phyloP scores from a whole-genome alignment of 2,113 vertebrate species.

The Tachysurus vachellii region DNA sequence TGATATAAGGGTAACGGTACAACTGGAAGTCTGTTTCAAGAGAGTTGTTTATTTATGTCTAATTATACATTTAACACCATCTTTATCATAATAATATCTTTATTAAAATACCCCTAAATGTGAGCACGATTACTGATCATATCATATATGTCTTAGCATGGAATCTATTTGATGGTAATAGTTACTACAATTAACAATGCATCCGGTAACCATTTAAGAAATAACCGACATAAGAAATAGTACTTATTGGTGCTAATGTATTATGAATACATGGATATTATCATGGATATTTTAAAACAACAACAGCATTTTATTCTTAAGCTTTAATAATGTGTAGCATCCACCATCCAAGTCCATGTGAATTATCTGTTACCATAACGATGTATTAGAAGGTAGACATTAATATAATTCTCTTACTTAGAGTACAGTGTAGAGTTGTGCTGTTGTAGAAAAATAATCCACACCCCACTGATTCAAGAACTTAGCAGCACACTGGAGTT shows the following conservation, averaged over 20 bases:
- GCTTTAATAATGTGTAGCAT: neutral
- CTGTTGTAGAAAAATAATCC: neutral
- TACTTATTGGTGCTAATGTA: neutral
- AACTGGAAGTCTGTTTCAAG: slow-evolving; percentile 7
- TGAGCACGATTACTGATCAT: neutral
- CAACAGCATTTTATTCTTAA: neutral
- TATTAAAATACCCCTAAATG: neutral
- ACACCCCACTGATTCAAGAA: neutral
- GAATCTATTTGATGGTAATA: too few species aligned
- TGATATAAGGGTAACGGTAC: neutral
- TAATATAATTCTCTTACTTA: neutral
- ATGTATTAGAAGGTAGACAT: neutral
- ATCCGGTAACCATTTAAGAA: neutral
- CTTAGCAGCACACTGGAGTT: neutral
- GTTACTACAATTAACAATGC: too few species aligned
- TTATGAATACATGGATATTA: too few species aligned
- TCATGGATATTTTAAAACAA: neutral
- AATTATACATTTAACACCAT: neutral
- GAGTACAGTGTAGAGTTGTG: neutral
- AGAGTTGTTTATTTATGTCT: neutral
- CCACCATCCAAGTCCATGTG: neutral
- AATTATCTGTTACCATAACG: neutral
- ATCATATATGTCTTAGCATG: neutral
- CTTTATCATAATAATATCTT: neutral
- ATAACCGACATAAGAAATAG: too few species aligned